Evolutionary conservation across 2,888 invertebrate species (phyloP).

Genomic region (Epirrita christyi): DNA sequence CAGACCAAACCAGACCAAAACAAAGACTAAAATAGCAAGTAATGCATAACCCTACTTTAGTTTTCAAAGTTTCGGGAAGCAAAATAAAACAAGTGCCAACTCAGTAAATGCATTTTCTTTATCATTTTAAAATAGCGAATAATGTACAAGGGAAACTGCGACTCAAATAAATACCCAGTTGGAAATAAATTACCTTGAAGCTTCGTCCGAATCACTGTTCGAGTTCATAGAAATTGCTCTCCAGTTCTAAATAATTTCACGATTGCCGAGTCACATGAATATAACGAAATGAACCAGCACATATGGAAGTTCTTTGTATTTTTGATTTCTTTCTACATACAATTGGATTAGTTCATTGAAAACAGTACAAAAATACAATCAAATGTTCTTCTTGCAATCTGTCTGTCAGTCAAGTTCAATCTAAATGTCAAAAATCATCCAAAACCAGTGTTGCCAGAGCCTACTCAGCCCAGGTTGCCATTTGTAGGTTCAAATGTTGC

Average conservation of each 20-base stretch:
- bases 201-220: slow-evolving; percentile 83
- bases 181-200: slow-evolving; percentile 78
- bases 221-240: slow-evolving; percentile 83
- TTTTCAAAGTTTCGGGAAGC: slow-evolving; percentile 6
- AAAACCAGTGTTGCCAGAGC: too few species aligned
- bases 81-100: neutral
- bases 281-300: slow-evolving; percentile 49
- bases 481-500: too few species aligned
- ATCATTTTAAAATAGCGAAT: neutral
- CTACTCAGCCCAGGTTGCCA: too few species aligned
- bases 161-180: slow-evolving; percentile 19
- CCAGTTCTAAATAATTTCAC: slow-evolving; percentile 60
- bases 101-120: neutral
- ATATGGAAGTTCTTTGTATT: slow-evolving; percentile 45
- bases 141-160: slow-evolving; percentile 11
- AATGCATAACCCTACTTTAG: slow-evolving; percentile 70
- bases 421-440: too few species aligned
- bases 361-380: slow-evolving; percentile 64
- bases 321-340: slow-evolving; percentile 19
- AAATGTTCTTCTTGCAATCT: slow-evolving; percentile 65
- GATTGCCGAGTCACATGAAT: slow-evolving; percentile 61
- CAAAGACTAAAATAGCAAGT: slow-evolving; percentile 79
- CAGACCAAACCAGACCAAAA: slow-evolving; percentile 51
- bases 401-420: slow-evolving; percentile 48
- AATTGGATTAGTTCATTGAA: slow-evolving; percentile 12